These are phyloP conservation scores for Cremastobaeus sp. DNA, from an alignment of 2,888 invertebrate species.

Conservation along the genomic window DNA sequence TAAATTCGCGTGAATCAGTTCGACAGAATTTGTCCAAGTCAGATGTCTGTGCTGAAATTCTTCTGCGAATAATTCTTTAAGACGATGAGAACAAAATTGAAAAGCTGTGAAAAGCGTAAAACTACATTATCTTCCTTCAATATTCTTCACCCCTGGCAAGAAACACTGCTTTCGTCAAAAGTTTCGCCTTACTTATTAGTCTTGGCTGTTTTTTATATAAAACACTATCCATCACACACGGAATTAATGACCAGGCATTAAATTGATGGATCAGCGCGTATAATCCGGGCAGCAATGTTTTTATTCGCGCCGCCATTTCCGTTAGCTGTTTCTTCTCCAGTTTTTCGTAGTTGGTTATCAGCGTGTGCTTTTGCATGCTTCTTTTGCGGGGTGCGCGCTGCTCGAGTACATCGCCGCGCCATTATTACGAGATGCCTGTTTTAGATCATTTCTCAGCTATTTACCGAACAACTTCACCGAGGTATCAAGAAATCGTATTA, in stretches of 20 bases:
- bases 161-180: slow-evolving; percentile 6
- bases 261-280: slow-evolving; percentile 53
- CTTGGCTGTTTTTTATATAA: slow-evolving; percentile 28
- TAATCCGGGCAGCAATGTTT: slow-evolving; percentile 39
- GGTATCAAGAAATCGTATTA: slow-evolving; percentile 45
- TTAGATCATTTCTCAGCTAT: slow-evolving; percentile 51
- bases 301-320: slow-evolving; percentile 23
- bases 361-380: slow-evolving; percentile 5
- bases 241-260: slow-evolving; percentile 49
- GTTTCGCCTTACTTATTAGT: slow-evolving; percentile 36
- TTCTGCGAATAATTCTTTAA: too few species aligned
- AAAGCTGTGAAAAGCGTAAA: too few species aligned
- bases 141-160: neutral
- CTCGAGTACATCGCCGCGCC: slow-evolving; percentile 34
- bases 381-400: neutral
- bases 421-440: slow-evolving; percentile 42
- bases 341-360: slow-evolving; percentile 29
- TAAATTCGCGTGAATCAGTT: too few species aligned
- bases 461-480: slow-evolving; percentile 34
- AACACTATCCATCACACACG: slow-evolving; percentile 39
- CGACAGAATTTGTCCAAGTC: too few species aligned
- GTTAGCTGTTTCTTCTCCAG: slow-evolving; percentile 16
- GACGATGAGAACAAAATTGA: too few species aligned
- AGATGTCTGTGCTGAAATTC: too few species aligned
- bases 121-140: too few species aligned